phyloP scores from a whole-genome alignment of 2,113 vertebrate species.

The Opisthocomus hoazin region DNA sequence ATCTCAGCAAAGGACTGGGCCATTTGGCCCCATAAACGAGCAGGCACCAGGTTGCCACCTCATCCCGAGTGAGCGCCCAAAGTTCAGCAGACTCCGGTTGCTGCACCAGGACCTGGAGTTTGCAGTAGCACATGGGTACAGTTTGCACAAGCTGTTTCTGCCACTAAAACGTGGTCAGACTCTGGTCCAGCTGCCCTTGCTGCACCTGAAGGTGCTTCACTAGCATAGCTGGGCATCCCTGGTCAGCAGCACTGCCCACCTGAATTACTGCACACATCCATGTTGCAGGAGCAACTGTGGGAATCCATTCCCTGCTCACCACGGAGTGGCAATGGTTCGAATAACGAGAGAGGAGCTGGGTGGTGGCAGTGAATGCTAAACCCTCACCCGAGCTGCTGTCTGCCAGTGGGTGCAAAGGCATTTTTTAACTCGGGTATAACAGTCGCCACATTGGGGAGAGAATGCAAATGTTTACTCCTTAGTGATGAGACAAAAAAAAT shows the following conservation, averaged over 20 bases:
- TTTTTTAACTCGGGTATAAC: not conserved
- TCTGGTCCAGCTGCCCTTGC: not conserved
- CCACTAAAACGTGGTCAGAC: not conserved
- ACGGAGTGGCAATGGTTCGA: accelerated
- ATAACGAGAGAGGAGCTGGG: not conserved
- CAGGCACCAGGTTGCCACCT: not conserved
- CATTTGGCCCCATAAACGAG: not conserved
- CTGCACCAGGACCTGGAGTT: not conserved
- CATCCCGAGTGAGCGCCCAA: not conserved
- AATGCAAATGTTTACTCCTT: not conserved
- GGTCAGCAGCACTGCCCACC: not conserved
- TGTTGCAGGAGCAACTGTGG: accelerated
- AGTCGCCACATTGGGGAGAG: not conserved
- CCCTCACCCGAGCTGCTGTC: not conserved
- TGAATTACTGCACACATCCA: not conserved
- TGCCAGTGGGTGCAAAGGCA: not conserved
- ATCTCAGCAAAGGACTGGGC: not conserved
- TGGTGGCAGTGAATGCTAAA: not conserved
- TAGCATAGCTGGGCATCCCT: not conserved
- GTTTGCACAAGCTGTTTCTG: not conserved
- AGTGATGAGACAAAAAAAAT: not conserved
- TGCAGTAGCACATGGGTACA: not conserved
- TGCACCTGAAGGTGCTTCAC: not conserved
- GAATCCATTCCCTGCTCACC: not conserved
- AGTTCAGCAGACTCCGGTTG: not conserved